These are phyloP conservation scores for Garrulus glandarius DNA, from an alignment of 2,797 vertebrate species.

Conservation along the genomic window DNA sequence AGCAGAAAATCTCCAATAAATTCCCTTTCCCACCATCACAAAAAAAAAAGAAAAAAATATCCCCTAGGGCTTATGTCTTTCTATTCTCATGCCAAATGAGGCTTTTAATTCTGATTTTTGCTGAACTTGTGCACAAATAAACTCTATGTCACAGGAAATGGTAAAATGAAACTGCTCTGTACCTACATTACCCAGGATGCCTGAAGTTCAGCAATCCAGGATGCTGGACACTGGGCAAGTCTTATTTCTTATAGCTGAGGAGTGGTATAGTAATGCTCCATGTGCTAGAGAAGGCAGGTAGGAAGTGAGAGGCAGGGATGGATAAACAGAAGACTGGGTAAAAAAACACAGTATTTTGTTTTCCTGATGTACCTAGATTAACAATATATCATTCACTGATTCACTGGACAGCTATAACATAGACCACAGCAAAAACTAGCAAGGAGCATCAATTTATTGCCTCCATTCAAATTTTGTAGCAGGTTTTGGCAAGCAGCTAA, in stretches of 20 bases:
- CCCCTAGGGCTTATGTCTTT: background rate
- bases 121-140: background rate
- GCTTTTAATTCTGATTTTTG: background rate
- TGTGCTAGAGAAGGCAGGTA: background rate
- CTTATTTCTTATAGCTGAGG: background rate
- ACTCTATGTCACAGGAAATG: background rate
- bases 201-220: background rate
- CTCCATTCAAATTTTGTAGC: constrained; percentile 17
- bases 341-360: background rate
- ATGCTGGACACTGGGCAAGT: background rate
- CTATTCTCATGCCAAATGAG: background rate
- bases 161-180: background rate
- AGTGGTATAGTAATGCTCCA: background rate
- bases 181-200: background rate
- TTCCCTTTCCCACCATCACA: background rate
- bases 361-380: background rate
- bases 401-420: background rate
- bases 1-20: background rate
- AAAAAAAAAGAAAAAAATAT: background rate
- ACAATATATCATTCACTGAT: background rate
- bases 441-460: constrained; percentile 30
- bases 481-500: constrained; percentile 33
- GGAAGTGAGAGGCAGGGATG: background rate
- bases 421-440: background rate
- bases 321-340: background rate